Conservation (phyloP, 2,888 invertebrate genomes). For the Plutella xylostella region DNA sequence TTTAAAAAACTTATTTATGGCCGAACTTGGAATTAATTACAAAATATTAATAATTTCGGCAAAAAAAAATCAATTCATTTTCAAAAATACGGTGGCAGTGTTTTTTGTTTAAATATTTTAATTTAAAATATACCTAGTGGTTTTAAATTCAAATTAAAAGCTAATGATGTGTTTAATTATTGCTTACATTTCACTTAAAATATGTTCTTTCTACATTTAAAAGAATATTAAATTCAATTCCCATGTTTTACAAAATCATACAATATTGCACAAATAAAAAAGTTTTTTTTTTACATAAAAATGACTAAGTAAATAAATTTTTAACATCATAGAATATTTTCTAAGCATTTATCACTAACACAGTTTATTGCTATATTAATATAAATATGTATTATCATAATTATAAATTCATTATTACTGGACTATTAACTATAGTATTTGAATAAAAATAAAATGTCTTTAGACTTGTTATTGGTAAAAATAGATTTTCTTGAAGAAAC, state of each 20-base stretch:
- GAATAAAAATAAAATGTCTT: not conserved
- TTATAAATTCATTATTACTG: constrained; percentile 60
- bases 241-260: not conserved
- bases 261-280: not conserved
- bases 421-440: constrained; percentile 13
- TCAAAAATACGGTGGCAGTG: too few species aligned
- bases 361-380: constrained; percentile 50
- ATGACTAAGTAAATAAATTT: constrained; percentile 9
- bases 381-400: constrained; percentile 36
- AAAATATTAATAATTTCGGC: too few species aligned
- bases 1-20: too few species aligned
- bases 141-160: constrained; percentile 27
- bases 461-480: not conserved
- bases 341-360: constrained; percentile 52
- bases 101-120: too few species aligned
- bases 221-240: not conserved
- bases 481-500: not conserved
- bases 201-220: constrained; percentile 19
- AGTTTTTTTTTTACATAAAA: constrained; percentile 10
- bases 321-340: constrained; percentile 1
- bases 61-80: too few species aligned
- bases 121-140: too few species aligned
- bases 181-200: constrained; percentile 51
- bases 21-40: too few species aligned
- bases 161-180: constrained; percentile 55